Evolutionary conservation across 2,113 vertebrate genomes (phyloP).

Genomic region (Acinonyx jubatus): DNA sequence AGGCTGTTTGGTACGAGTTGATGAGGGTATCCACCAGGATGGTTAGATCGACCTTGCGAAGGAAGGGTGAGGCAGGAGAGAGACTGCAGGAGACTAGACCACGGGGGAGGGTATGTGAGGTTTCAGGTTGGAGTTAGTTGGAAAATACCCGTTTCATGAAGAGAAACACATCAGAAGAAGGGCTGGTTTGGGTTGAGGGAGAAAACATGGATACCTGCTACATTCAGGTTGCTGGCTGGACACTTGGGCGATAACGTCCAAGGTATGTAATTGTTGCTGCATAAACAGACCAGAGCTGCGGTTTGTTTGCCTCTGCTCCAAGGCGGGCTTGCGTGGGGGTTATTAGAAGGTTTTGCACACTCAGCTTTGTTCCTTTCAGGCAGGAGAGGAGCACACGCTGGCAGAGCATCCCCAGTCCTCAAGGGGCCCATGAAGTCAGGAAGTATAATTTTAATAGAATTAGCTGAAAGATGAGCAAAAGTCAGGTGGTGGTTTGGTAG

Average conservation of each 20-base stretch:
- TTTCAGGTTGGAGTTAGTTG: not conserved
- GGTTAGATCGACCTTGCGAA: not conserved
- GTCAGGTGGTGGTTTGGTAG: conserved; percentile 50
- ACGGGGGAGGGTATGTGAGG: not conserved
- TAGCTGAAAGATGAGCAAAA: conserved; percentile 65
- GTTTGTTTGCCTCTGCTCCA: not conserved
- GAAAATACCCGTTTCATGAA: not conserved
- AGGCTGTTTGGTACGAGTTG: not conserved
- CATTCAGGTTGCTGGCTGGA: not conserved
- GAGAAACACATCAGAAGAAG: not conserved
- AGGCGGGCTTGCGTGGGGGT: not conserved
- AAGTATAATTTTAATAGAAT: conserved; percentile 62
- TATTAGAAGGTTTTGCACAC: not conserved
- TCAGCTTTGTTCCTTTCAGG: conserved; percentile 54
- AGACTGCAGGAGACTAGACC: not conserved
- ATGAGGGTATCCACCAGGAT: not conserved
- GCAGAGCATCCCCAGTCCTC: conserved; percentile 31
- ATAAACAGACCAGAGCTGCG: not conserved
- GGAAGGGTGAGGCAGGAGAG: not conserved
- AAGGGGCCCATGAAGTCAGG: not conserved
- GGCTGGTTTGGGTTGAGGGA: not conserved
- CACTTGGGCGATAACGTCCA: not conserved
- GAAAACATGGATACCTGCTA: not conserved
- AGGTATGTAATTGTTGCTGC: not conserved
- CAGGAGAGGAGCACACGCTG: conserved; percentile 32